A percentile compares a stretch with the other conserved stretches of the same genome.
Conservation (phyloP, 2,113 vertebrate genomes). For the Bubo scandiacus region DNA sequence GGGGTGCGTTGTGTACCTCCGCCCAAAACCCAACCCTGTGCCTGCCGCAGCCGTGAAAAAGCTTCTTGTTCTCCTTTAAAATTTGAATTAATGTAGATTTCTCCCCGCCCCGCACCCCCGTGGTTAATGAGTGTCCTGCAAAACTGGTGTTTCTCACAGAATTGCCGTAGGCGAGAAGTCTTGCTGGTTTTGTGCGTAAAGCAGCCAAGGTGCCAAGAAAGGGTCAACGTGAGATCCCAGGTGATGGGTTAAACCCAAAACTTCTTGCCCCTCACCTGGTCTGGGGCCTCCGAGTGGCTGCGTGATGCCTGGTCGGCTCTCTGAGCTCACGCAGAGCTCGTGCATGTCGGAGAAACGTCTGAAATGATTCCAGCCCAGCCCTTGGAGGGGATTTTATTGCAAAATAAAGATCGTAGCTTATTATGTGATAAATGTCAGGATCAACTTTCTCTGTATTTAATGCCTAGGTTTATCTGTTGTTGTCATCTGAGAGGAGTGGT, state of each 20-base stretch:
- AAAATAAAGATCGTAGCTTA: neutral
- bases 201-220: fast-evolving
- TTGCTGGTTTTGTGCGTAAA: neutral
- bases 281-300: fast-evolving
- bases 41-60: neutral
- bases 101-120: fast-evolving
- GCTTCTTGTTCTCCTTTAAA: neutral
- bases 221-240: fast-evolving
- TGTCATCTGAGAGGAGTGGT: neutral
- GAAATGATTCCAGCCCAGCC: neutral
- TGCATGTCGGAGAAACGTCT: fast-evolving
- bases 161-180: fast-evolving
- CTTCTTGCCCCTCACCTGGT: neutral
- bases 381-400: neutral
- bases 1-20: neutral
- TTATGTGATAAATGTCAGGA: fast-evolving
- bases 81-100: neutral
- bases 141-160: fast-evolving
- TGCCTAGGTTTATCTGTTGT: neutral
- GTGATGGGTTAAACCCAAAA: neutral
- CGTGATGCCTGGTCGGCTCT: neutral
- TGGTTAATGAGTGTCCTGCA: neutral
- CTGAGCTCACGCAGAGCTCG: neutral
- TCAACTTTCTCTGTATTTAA: neutral
- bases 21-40: neutral